Evolutionary conservation across 2,888 invertebrate species (phyloP).

Genomic region (Trissolcus japonicus): DNA sequence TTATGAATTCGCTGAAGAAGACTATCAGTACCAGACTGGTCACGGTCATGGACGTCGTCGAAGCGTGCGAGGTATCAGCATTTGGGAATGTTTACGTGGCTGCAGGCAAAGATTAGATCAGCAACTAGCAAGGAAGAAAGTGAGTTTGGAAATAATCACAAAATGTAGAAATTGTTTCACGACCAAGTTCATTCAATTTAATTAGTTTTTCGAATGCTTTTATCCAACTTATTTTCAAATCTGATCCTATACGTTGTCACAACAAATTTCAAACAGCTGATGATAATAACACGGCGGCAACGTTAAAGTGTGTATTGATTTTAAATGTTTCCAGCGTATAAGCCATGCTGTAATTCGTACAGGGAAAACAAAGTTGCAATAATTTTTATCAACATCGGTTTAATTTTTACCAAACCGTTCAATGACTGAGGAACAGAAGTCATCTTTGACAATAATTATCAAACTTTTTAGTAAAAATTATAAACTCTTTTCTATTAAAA

Average conservation of each 20-base stretch:
- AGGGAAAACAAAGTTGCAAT: too few species aligned
- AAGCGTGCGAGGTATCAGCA: slow-evolving; percentile 75
- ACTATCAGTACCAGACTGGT: slow-evolving; percentile 74
- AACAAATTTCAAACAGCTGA: too few species aligned
- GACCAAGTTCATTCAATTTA: neutral
- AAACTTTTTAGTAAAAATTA: too few species aligned
- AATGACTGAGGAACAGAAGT: too few species aligned
- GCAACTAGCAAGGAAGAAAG: slow-evolving; percentile 88
- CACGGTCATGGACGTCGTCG: slow-evolving; percentile 74
- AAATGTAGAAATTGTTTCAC: neutral
- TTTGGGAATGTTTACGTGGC: slow-evolving; percentile 87
- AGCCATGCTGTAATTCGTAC: too few species aligned
- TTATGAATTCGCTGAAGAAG: slow-evolving; percentile 82
- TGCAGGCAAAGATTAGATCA: slow-evolving; percentile 87
- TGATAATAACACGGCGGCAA: too few species aligned
- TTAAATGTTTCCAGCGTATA: too few species aligned
- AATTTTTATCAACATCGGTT: too few species aligned
- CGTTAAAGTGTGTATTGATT: too few species aligned
- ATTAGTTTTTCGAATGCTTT: neutral
- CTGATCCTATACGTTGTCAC: neutral
- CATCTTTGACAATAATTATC: too few species aligned
- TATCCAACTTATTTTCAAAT: neutral
- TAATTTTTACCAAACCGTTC: too few species aligned
- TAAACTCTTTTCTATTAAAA: too few species aligned
- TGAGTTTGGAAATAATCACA: slow-evolving; percentile 69